Percentiles rank a stretch among this genome's conserved stretches.
These are phyloP conservation scores for Dipodomys stephensi DNA, from an alignment of 2,113 vertebrate species.

Conservation along the genomic window DNA sequence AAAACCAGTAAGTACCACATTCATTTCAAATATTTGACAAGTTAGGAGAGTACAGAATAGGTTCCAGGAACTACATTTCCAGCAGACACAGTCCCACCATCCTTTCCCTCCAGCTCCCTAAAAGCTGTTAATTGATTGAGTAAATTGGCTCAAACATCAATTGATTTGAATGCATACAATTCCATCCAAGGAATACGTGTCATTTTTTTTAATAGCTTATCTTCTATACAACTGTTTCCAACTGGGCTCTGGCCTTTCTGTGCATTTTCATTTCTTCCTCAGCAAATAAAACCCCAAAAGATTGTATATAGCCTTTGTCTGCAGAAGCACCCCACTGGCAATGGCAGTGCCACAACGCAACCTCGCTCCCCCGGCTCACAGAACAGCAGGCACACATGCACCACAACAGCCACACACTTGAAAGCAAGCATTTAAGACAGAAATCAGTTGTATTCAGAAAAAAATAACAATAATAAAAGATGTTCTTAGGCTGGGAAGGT, in stretches of 20 bases:
- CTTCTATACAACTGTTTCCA: background rate
- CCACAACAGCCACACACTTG: background rate
- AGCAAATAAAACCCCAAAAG: conserved; percentile 22
- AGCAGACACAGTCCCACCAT: background rate
- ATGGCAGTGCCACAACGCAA: background rate
- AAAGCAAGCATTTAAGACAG: background rate
- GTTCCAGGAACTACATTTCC: conserved; percentile 42
- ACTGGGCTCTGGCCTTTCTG: conserved; percentile 5
- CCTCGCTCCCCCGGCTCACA: background rate
- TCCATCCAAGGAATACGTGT: conserved; percentile 35
- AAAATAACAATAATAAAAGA: background rate
- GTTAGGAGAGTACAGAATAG: background rate
- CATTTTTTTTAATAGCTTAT: conserved; percentile 30
- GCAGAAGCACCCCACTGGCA: background rate
- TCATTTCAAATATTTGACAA: conserved; percentile 46
- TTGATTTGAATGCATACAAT: conserved; percentile 11
- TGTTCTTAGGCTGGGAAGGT: background rate
- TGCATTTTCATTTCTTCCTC: conserved; percentile 43
- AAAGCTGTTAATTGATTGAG: conserved; percentile 39
- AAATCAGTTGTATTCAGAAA: conserved; percentile 9
- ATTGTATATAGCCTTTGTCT: background rate
- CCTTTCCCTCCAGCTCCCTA: background rate
- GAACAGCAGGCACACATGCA: background rate
- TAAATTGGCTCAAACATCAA: conserved; percentile 25
- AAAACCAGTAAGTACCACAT: background rate